Conservation (phyloP, 1,140 invertebrate species). For the Drosophila hydei region DNA sequence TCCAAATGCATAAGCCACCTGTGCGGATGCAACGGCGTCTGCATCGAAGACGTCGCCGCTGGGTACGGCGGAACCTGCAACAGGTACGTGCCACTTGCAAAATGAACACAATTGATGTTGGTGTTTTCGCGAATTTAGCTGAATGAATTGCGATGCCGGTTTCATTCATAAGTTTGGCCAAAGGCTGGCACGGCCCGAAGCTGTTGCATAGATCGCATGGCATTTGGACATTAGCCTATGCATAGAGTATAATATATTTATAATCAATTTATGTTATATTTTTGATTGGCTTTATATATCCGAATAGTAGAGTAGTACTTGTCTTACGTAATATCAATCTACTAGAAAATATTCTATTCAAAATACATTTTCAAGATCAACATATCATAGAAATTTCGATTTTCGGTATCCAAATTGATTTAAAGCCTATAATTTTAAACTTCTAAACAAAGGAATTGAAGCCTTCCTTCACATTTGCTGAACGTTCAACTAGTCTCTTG, state of each 20-base stretch:
- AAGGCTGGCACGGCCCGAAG: conserved; percentile 29
- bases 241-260: not conserved
- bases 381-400: not conserved
- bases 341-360: too few relatives aligned
- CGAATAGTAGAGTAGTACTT: too few relatives aligned
- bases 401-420: too few relatives aligned
- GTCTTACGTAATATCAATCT: too few relatives aligned
- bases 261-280: not conserved
- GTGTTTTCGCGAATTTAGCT: conserved; percentile 4
- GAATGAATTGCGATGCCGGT: conserved; percentile 38
- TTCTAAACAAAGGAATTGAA: not conserved
- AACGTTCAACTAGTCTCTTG: not conserved
- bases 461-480: not conserved
- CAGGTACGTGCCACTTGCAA: conserved; percentile 28
- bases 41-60: conserved; percentile 35
- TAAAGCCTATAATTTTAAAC: not conserved
- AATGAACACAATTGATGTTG: conserved; percentile 23
- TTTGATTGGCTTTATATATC: not conserved
- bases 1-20: conserved; percentile 40
- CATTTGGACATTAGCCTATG: conserved; percentile 7
- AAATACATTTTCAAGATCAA: not conserved
- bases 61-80: conserved; percentile 27
- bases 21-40: conserved; percentile 14
- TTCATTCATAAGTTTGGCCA: conserved; percentile 21
- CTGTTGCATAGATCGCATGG: conserved; percentile 2